Percentiles rank a stretch among this genome's conserved stretches.
Conservation (phyloP, 2,113 vertebrate species). For the Mobula hypostoma region DNA sequence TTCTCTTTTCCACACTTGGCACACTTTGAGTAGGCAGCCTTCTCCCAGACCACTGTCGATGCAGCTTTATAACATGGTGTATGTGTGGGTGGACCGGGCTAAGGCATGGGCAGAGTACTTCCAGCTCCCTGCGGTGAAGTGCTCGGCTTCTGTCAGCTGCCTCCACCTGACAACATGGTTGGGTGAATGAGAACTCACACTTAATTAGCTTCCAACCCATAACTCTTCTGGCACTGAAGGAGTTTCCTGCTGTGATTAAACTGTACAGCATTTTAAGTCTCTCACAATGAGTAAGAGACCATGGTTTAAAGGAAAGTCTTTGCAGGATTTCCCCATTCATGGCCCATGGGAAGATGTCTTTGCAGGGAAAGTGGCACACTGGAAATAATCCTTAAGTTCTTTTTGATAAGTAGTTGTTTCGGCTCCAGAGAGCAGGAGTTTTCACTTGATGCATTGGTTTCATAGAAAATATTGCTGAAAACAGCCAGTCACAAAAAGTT, state of each 20-base stretch:
- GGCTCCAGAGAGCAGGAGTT: not conserved
- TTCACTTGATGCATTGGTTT: not conserved
- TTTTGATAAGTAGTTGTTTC: not conserved
- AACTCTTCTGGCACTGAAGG: not conserved
- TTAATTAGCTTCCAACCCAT: not conserved
- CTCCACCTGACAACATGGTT: not conserved
- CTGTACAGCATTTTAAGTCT: not conserved
- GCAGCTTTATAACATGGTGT: not conserved
- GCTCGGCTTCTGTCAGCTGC: not conserved
- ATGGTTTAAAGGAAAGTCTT: not conserved
- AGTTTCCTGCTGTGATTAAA: not conserved
- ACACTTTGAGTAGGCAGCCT: not conserved
- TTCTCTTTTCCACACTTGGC: not conserved
- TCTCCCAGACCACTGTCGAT: not conserved
- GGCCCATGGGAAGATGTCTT: not conserved
- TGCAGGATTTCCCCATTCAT: not conserved
- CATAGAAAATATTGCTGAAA: not conserved
- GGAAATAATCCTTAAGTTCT: not conserved
- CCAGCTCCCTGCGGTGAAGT: not conserved
- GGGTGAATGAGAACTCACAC: not conserved
- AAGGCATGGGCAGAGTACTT: not conserved
- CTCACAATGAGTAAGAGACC: not conserved
- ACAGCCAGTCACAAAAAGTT: not conserved
- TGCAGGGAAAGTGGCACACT: not conserved
- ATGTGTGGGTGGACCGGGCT: not conserved